Base-by-base conservation (phyloP, 2,888 invertebrate genomes). In the Nebria brevicollis region DNA sequence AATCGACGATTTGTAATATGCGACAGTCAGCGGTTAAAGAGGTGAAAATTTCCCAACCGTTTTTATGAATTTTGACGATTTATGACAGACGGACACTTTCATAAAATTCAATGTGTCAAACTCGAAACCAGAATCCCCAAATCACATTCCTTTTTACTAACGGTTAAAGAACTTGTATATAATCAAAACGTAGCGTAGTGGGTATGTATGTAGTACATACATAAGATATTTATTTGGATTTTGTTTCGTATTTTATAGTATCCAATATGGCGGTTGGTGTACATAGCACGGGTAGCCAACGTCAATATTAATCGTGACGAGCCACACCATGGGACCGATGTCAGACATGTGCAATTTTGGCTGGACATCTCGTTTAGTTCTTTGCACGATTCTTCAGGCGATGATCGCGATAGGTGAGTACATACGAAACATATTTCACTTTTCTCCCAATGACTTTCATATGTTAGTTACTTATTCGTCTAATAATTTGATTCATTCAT, bases 31-130 rank as follows among this genome's bases (percentile, higher is more conserved):
- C 80, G 80, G 66, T 80, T 54, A 80, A 75, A 75, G 75, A 75
- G 80, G 80, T 80, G 80, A 75, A 80, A 80, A 80, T 80, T 79
- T 80, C 75, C 72, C 70, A 80, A 80, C 80, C 80, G 75, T 80
- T 80, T 75, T 80, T 80, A 80, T 80, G 80, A 80, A 80, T 80
- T 80, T 54, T 75, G 80, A 75, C 80, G 80, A 80, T 80, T 80
- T 80, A 80, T 80, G 80, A 80, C 54, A 75, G 80, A 70, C 70
- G 54, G 54, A 54, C 54, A 54, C 54, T 54, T 54, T 54, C 54
- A 54, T 54, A 54, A 54, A 54, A 54, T 54, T 54, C 54, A 7
- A 54, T 54, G 54, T 54, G 54, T 54, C 54, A 54, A 54, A 54
- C 54, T 54, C 34, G 5, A 5, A 34, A 34, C 34, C 34, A 34